Conservation (phyloP, 1,140 invertebrate genomes). For the Calosoma granatense region DNA sequence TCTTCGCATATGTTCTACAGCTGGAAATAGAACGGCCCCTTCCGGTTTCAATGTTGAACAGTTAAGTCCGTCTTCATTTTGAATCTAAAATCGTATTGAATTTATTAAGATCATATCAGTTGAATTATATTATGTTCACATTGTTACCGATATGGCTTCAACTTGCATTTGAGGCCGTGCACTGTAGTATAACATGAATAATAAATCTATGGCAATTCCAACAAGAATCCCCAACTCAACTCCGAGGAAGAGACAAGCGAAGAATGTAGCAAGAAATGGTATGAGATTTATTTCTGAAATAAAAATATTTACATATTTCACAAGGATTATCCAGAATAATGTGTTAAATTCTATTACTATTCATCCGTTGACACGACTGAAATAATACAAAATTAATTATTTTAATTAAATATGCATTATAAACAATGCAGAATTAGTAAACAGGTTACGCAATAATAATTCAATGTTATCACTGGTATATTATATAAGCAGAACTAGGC, state of each 20-base stretch:
- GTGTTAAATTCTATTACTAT: constrained; percentile 37
- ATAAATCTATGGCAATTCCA: constrained; percentile 66
- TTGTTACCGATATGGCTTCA: constrained; percentile 43
- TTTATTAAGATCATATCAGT: background rate
- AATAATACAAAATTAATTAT: too few relatives aligned
- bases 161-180: constrained; percentile 60
- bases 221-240: constrained; percentile 75
- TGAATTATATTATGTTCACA: constrained; percentile 12
- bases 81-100: constrained; percentile 23
- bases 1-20: constrained; percentile 50
- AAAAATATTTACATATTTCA: constrained; percentile 16
- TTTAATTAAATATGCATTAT: too few relatives aligned
- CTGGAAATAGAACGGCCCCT: constrained; percentile 49
- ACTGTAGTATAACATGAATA: constrained; percentile 68
- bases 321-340: background rate
- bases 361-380: too few relatives aligned
- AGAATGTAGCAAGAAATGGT: constrained; percentile 59
- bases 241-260: constrained; percentile 61
- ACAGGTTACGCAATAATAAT: too few relatives aligned
- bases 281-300: constrained; percentile 64
- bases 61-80: constrained; percentile 32
- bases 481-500: too few relatives aligned
- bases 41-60: constrained; percentile 45
- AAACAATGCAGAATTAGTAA: too few relatives aligned
- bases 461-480: too few relatives aligned